A percentile compares a stretch with the other conserved stretches of the same genome.
Conservation (phyloP, 1,140 invertebrate genomes). For the Eriosoma lanigerum region DNA sequence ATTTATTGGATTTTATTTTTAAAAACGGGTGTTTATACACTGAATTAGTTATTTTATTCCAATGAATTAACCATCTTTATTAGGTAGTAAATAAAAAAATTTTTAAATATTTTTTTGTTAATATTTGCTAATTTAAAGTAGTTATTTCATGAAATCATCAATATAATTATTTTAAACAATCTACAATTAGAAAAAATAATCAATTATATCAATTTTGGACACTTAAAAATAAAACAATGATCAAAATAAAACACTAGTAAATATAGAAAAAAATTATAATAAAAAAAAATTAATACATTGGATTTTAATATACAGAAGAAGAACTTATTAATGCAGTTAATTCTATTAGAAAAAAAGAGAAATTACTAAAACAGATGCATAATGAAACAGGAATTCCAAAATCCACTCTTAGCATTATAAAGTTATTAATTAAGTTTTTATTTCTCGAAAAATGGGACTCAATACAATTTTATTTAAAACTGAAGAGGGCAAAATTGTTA, state of each 20-base stretch:
- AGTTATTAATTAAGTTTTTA: background rate
- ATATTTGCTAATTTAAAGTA: background rate
- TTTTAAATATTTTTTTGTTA: background rate
- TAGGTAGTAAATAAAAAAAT: too few relatives aligned
- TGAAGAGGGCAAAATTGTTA: background rate
- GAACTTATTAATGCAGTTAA: background rate
- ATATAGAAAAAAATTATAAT: background rate
- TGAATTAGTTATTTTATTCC: background rate
- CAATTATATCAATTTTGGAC: background rate
- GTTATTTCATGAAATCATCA: background rate
- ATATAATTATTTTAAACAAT: background rate
- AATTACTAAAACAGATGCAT: background rate
- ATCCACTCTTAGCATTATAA: background rate
- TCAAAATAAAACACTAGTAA: background rate
- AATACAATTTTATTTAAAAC: background rate
- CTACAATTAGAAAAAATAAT: background rate
- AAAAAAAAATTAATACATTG: background rate
- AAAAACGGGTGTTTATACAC: background rate
- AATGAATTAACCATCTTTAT: background rate
- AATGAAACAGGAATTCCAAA: slow-evolving; percentile 8
- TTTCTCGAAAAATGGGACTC: background rate
- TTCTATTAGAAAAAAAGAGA: background rate
- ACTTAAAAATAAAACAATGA: background rate
- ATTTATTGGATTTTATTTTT: background rate
- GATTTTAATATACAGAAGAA: background rate